Evolutionary conservation across 2,113 vertebrate species (phyloP).

Genomic region (Oophaga pumilio): DNA sequence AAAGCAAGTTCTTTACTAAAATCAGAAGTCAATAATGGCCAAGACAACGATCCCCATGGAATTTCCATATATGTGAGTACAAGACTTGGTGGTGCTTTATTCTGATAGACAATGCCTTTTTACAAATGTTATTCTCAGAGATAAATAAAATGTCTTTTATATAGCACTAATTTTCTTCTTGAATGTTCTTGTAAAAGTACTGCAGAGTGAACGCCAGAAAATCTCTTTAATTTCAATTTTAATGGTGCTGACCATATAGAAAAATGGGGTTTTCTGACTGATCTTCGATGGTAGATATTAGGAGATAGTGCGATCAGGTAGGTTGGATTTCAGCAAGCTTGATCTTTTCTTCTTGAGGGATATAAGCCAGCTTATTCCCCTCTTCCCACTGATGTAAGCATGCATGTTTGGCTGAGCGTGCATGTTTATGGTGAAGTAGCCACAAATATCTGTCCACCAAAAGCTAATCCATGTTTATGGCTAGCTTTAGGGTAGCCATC

Average conservation of each 20-base stretch:
- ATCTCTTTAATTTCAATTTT: not conserved
- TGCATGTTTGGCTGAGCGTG: not conserved
- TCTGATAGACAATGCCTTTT: no score
- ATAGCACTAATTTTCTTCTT: no score
- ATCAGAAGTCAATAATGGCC: not conserved
- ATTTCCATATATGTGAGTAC: not conserved
- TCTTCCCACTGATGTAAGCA: not conserved
- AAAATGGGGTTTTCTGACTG: not conserved
- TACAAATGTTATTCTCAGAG: no score
- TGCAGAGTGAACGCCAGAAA: not conserved
- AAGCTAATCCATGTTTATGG: not conserved
- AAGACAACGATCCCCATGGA: no score
- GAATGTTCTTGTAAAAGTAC: not conserved
- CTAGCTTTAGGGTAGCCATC: not conserved
- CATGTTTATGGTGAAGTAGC: not conserved
- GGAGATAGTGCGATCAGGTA: not conserved
- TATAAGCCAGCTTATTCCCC: not conserved
- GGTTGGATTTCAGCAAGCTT: not conserved
- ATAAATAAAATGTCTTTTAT: no score
- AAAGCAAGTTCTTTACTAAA: not conserved
- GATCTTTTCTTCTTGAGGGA: not conserved
- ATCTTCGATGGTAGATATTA: not conserved
- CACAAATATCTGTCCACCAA: not conserved
- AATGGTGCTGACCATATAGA: not conserved
- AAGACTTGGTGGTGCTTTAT: not conserved